Evolutionary conservation across 2,888 invertebrate genomes (phyloP).

Genomic region (Cybosia mesomella): DNA sequence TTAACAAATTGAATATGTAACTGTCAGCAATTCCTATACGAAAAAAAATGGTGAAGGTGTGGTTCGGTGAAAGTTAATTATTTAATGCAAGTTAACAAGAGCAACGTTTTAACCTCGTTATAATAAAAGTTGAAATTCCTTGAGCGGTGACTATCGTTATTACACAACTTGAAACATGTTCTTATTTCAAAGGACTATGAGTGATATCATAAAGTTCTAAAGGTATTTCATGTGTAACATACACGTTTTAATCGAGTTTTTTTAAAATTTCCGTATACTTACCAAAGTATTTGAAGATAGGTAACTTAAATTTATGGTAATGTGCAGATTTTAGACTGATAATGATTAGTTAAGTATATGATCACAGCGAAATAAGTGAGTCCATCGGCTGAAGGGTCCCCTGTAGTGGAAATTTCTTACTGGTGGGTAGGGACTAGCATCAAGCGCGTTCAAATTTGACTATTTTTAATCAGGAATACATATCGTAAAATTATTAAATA

Average conservation of each 20-base stretch:
- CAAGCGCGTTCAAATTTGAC: too few relatives aligned
- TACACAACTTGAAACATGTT: conserved; percentile 33
- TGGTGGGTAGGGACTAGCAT: too few relatives aligned
- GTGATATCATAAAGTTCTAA: conserved; percentile 2
- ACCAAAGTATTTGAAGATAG: too few relatives aligned
- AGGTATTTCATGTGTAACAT: background rate
- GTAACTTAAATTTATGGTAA: too few relatives aligned
- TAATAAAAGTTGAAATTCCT: conserved; percentile 48
- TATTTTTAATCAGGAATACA: too few relatives aligned
- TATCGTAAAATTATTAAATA: too few relatives aligned
- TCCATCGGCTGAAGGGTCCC: too few relatives aligned
- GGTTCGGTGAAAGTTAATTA: background rate
- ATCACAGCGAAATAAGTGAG: too few relatives aligned
- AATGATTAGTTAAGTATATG: too few relatives aligned
- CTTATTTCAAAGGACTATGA: conserved; percentile 25
- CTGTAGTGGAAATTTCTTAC: too few relatives aligned
- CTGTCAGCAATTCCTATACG: background rate
- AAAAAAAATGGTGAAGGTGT: background rate
- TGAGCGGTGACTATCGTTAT: conserved; percentile 38
- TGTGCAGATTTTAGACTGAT: too few relatives aligned
- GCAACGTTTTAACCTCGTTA: conserved; percentile 37
- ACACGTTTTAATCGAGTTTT: background rate
- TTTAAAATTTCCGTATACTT: too few relatives aligned
- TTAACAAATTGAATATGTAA: background rate
- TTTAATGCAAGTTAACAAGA: background rate